phyloP scores from a whole-genome alignment of 2,113 vertebrate species.

The Ammodytes dubius region DNA sequence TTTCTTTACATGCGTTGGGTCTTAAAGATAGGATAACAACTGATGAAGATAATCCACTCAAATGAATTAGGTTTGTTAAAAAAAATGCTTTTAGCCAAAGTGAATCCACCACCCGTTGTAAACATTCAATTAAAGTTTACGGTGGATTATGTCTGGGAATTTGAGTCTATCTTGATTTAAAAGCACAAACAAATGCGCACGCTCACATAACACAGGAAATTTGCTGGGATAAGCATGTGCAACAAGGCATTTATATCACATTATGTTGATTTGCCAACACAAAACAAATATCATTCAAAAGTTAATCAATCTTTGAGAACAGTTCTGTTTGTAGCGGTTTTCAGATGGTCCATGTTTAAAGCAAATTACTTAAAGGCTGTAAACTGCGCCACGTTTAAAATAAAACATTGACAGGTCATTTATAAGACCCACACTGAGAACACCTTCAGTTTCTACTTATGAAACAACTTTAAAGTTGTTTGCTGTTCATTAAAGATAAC shows the following conservation, averaged over 20 bases:
- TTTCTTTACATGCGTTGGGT: conserved; percentile 81
- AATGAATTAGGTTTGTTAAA: conserved; percentile 76
- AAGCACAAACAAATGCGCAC: conserved; percentile 51
- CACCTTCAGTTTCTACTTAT: conserved; percentile 3
- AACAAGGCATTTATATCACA: conserved; percentile 62
- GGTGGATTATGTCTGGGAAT: conserved; percentile 53
- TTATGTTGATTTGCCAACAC: conserved; percentile 49
- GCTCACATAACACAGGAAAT: conserved; percentile 64
- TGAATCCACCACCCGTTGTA: conserved; percentile 53
- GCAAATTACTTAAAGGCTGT: not conserved
- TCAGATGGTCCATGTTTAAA: conserved; percentile 8
- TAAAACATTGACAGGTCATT: conserved; percentile 1
- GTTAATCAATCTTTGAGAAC: conserved; percentile 5
- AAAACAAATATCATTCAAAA: conserved; percentile 42
- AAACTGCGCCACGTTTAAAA: conserved; percentile 7
- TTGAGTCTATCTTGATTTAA: conserved; percentile 59
- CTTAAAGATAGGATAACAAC: conserved; percentile 74
- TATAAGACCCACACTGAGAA: conserved; percentile 8
- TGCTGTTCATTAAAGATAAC: not conserved
- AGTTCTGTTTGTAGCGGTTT: conserved; percentile 7
- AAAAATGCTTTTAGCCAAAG: conserved; percentile 53
- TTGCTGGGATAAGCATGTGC: conserved; percentile 54
- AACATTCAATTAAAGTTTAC: conserved; percentile 74
- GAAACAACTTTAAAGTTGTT: conserved; percentile 1
- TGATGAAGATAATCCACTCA: conserved; percentile 80